These are phyloP conservation scores for Rhinophrynus dorsalis DNA, from an alignment of 2,797 vertebrate genomes.

Conservation along the genomic window DNA sequence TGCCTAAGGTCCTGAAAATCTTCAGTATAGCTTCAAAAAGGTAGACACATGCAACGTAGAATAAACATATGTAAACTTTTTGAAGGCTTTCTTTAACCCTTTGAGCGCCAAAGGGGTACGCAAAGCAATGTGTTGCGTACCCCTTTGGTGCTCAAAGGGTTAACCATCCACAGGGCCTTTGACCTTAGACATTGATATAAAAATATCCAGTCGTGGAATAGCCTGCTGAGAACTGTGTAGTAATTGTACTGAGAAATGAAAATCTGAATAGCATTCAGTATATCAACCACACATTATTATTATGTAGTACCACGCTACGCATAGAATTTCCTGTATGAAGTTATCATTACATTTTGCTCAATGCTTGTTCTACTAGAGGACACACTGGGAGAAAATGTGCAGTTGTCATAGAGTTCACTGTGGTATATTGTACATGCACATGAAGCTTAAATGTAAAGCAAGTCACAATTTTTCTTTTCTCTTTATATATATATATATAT, in stretches of 20 bases:
- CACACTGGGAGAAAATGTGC: constrained; percentile 14
- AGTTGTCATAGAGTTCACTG: not conserved
- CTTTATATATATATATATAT: too few relatives aligned
- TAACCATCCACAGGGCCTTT: too few relatives aligned
- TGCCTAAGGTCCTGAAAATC: too few relatives aligned
- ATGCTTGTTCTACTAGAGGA: not conserved
- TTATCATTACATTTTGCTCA: constrained; percentile 6
- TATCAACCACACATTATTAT: constrained; percentile 12
- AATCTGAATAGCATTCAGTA: not conserved
- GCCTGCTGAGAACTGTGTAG: constrained; percentile 10
- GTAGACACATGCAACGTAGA: too few relatives aligned
- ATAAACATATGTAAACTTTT: too few relatives aligned
- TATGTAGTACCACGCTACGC: not conserved
- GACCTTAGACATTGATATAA: not conserved
- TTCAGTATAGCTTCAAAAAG: too few relatives aligned
- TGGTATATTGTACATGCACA: not conserved
- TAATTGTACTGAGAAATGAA: not conserved
- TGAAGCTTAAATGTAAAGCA: not conserved
- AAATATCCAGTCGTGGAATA: not conserved
- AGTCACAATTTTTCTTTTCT: too few relatives aligned
- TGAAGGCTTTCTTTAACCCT: too few relatives aligned
- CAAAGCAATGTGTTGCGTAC: too few relatives aligned
- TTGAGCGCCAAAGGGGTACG: too few relatives aligned
- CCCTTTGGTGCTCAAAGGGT: too few relatives aligned
- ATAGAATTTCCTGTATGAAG: constrained; percentile 3